Evolutionary conservation across 2,888 invertebrate species (phyloP).

Genomic region (Cephus rjabovi): DNA sequence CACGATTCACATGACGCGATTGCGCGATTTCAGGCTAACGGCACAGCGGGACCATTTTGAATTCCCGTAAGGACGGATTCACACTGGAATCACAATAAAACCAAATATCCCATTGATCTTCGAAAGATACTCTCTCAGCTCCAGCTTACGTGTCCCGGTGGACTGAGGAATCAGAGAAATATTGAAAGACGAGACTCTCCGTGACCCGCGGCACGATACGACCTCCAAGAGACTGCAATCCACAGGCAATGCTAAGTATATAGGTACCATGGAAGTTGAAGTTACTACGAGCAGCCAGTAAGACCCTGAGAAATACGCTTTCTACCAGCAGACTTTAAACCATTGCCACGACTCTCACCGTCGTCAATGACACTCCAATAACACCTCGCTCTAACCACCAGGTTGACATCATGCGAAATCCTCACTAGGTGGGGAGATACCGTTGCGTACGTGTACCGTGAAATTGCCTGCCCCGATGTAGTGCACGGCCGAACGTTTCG

Average conservation of each 20-base stretch:
- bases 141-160: background rate
- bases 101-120: background rate
- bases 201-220: background rate
- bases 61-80: background rate
- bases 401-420: conserved; percentile 5
- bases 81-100: background rate
- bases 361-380: conserved; percentile 5
- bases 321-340: background rate
- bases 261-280: background rate
- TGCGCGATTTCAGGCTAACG: background rate
- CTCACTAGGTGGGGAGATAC: conserved; percentile 23
- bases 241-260: background rate
- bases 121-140: background rate
- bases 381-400: background rate
- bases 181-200: background rate
- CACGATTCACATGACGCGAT: background rate
- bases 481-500: background rate
- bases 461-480: conserved; percentile 33
- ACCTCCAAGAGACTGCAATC: background rate
- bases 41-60: background rate
- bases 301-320: conserved; percentile 7
- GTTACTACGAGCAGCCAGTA: background rate
- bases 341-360: conserved; percentile 4
- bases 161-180: background rate
- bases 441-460: conserved; percentile 46